Evolutionary conservation across 2,888 invertebrate species (phyloP), one percentile per base, ranked within the genome.

Genomic region (Galeopsomyia nigrocyanea): DNA sequence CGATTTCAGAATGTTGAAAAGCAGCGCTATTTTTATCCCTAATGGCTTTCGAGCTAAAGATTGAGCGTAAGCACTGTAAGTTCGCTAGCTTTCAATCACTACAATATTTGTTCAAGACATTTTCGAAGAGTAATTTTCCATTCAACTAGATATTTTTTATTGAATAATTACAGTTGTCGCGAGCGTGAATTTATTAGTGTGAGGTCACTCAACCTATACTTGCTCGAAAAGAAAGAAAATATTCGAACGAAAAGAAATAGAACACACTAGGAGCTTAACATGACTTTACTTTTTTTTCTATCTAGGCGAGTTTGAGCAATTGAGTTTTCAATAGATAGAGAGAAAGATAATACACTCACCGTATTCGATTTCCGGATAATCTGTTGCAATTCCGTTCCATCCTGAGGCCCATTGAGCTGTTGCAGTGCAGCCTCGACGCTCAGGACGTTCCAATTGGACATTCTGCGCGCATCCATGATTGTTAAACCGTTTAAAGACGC

Each of bases 371-470:
- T 81, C 69, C 78, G 79, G 51, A 82, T 46, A 16, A 79, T 70
- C 70, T 78, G 79, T 46, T 81, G 82, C 13, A 55, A 65, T 31
- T 75, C 78, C 51, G 80, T 77, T 6, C 76, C 82, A 65, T 81
- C 81, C 3, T 85, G 84, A 66, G 80, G 79, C 60, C 67, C 75
- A 75, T 83, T 84, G 26, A 85, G 80, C 68, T 85, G 85, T 73
- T 84, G 84, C 53, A 86, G 74, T 51, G 86, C 86, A 21, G 84
- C 83, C 73, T 85, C 87, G 50, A 87, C 80, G 77, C 83, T 87
- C 71, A 87, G 77, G 47, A 83, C 84, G 76, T 87, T 87, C 87
- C 87, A 87, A 76, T 82, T 87, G 0, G 87, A 87, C 84, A 86
- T 84, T 79, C 87, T 85, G 76, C 87, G 84, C 49, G 77, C 7